Base-by-base conservation (phyloP, 2,888 invertebrate genomes). In the Euproctis similis region DNA sequence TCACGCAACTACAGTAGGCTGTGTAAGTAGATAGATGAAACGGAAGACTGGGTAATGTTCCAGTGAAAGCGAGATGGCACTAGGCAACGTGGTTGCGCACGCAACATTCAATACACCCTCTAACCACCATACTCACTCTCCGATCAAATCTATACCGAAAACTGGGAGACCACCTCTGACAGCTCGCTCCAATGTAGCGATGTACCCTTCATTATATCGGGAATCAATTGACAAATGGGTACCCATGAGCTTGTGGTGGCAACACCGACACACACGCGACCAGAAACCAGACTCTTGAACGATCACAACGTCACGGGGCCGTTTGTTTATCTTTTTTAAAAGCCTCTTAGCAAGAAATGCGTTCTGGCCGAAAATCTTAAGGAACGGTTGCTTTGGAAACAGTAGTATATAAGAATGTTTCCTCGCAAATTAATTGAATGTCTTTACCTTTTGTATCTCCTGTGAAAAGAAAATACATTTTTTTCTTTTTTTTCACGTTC, bases 151-250 rank as follows among this genome's bases (percentile, higher is more conserved):
- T 70, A 68, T 74, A 68, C 71, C 64, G 50, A 66, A n/a, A n/a
- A 69, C 53, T 60, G 59, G 62, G 66, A 64, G 71, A 69, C 72
- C 73, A 63, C 75, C 71, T 71, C 72, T 75, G 76, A 76, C 71
- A 76, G 72, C 62, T 64, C 64, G 66, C 66, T 68, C 68, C 71
- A 63, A 68, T 73, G 74, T 77, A 68, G 74, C 77, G 59, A 65
- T 68, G 76, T 78, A 76, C 77, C 75, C 76, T 76, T 76, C 77
- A 78, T 81, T 81, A 78, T 80, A 82, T 80, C 69, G 75, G 64
- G 77, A 81, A 81, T 82, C 81, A 81, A 81, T 82, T 80, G 82
- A 74, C 76, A 77, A 78, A 80, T 78, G 70, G 67, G 61, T 53
- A 65, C 59, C n/a, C 39, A 49, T 50, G 59, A 49, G 53, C 46